A percentile compares a stretch with the other conserved stretches of the same genome.
These are phyloP conservation scores for Silurus lanzhouensis DNA, from an alignment of 2,797 vertebrate species.

Conservation along the genomic window DNA sequence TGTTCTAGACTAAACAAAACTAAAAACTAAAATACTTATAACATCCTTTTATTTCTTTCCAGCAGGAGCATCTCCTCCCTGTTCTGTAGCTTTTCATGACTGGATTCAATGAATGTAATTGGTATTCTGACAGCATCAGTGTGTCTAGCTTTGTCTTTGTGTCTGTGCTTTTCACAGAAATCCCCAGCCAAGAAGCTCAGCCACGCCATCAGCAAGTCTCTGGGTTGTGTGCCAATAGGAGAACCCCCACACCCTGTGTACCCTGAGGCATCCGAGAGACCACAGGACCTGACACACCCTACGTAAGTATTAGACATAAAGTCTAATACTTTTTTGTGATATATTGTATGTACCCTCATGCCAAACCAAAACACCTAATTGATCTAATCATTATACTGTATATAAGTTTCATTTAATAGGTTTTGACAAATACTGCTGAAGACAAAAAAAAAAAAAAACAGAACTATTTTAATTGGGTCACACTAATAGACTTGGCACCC, in stretches of 20 bases:
- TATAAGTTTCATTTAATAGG: not conserved
- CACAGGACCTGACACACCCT: conserved; percentile 88
- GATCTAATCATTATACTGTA: not conserved
- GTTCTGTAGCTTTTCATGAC: not conserved
- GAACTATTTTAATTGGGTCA: not conserved
- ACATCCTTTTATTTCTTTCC: not conserved
- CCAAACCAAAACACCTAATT: not conserved
- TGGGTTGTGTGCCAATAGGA: conserved; percentile 92
- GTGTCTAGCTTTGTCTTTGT: conserved; percentile 41
- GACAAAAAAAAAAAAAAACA: not conserved
- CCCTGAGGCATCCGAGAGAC: conserved; percentile 92
- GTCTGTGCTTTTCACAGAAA: conserved; percentile 77
- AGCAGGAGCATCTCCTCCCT: not conserved
- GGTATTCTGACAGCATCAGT: conserved; percentile 23
- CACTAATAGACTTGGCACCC: not conserved
- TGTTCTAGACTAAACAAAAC: not conserved
- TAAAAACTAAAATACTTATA: not conserved
- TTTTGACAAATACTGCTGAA: not conserved
- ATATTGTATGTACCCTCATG: not conserved
- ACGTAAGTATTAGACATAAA: conserved; percentile 81
- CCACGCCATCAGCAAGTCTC: conserved; percentile 96
- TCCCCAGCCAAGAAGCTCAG: conserved; percentile 98
- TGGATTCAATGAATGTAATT: not conserved
- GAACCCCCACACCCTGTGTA: conserved; percentile 91
- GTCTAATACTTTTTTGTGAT: not conserved